Evolutionary conservation across 2,113 vertebrate species (phyloP), one percentile per base, ranked within the genome.

Genomic region (Poeciliopsis occidentalis): DNA sequence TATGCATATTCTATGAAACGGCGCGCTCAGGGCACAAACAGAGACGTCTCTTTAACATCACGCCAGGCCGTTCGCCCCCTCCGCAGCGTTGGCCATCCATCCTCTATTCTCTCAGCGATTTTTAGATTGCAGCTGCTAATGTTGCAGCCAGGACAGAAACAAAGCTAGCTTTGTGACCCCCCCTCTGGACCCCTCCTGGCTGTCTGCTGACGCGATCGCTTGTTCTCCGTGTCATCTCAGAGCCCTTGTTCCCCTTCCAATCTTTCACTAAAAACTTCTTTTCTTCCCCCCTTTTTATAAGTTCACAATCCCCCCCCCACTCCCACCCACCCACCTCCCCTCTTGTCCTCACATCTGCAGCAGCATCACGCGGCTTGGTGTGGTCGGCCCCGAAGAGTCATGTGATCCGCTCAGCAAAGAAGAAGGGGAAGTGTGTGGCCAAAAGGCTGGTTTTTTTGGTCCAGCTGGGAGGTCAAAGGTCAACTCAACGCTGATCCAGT

Each of bases 81-180:
- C 90, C 85, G 73, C 73, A 78, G 60, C 82, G 22, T 57, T 57
- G 51, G 51, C 87, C 80, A 76, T 81, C 87, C 83, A 83, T 82
- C 72, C 86, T 77, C 71, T 79, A 82, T 72, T 82, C 78, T 78
- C 82, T 73, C 30, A 85, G 82, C 74, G 79, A 85, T 82, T 85
- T 84, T 89, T 83, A 91, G 90, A 91, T 92, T 92, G 92, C 92
- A 95, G 94, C 93, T 95, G 93, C 93, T 94, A 91, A 92, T 85
- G 91, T 91, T 91, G 92, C 87, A 92, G 91, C 92, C 89, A 89
- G 89, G 83, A 71, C 76, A 75, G 72, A 89, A 70, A 95, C 93
- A 95, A 94, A 91, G 93, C 88, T 90, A 88, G 89, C 92, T 93
- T 94, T 95, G 93, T 94, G 87, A 79, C 86, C 81, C 82, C 32